These are phyloP conservation scores for Rhynchopsitta pachyrhyncha DNA, from an alignment of 2,113 vertebrate genomes.

Conservation along the genomic window DNA sequence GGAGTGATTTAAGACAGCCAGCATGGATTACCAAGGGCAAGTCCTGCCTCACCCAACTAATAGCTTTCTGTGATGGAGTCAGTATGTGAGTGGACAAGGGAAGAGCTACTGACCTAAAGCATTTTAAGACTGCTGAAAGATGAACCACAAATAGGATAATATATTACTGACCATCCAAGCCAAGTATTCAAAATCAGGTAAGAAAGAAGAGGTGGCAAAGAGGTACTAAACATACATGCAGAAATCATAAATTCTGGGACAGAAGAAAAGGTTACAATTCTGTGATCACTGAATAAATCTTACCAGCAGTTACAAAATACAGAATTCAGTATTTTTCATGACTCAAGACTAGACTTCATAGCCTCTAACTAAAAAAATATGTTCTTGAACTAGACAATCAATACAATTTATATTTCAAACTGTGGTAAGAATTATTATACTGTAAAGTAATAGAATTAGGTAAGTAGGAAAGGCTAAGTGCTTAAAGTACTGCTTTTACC, in stretches of 20 bases:
- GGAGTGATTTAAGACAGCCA: not conserved
- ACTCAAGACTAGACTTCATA: not conserved
- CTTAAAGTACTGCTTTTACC: not conserved
- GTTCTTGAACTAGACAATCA: not conserved
- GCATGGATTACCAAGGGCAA: not conserved
- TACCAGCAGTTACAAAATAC: not conserved
- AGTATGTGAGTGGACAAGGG: not conserved
- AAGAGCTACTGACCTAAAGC: not conserved
- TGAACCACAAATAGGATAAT: not conserved
- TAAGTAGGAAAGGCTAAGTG: not conserved
- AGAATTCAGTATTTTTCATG: not conserved
- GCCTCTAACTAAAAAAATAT: not conserved
- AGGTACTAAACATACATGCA: not conserved
- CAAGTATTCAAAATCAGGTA: not conserved
- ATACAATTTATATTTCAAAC: not conserved
- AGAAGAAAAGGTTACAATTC: not conserved
- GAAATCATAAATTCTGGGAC: not conserved
- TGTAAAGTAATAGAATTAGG: not conserved
- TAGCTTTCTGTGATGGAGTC: not conserved
- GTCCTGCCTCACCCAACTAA: not conserved
- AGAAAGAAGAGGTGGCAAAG: not conserved
- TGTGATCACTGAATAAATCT: not conserved
- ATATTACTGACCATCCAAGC: not conserved
- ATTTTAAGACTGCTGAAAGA: not conserved
- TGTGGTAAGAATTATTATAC: not conserved